Conservation (phyloP, 1,140 invertebrate genomes). For the Sycobia sp. region DNA sequence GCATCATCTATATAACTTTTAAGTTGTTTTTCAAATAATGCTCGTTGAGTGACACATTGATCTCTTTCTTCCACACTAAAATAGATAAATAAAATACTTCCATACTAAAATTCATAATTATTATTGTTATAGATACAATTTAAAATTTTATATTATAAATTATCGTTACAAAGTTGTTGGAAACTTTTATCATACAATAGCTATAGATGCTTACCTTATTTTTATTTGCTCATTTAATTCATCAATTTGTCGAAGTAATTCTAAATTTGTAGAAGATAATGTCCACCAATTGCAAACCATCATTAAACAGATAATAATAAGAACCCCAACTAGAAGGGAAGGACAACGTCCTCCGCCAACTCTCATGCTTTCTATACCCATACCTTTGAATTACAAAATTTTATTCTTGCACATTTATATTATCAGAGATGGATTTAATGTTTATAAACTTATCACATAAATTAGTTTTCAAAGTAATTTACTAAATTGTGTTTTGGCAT, state of each 20-base stretch:
- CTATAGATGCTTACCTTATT: conserved; percentile 57
- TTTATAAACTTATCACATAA: neutral
- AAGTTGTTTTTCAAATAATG: conserved; percentile 44
- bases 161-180: neutral
- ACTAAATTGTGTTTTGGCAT: too few relatives aligned
- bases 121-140: conserved; percentile 15
- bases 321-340: conserved; percentile 56
- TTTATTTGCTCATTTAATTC: conserved; percentile 60
- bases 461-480: neutral
- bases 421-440: too few relatives aligned
- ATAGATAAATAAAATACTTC: conserved; percentile 30
- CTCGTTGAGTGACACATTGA: conserved; percentile 49
- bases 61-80: conserved; percentile 57
- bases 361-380: conserved; percentile 63
- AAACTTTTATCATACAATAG: too few relatives aligned
- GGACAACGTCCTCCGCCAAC: conserved; percentile 61
- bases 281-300: conserved; percentile 63
- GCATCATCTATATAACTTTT: conserved; percentile 48
- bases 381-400: conserved; percentile 39
- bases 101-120: neutral
- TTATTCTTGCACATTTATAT: conserved; percentile 3
- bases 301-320: conserved; percentile 57
- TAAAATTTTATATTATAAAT: conserved; percentile 3
- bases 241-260: conserved; percentile 59
- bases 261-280: conserved; percentile 59